Conservation (phyloP, 1,140 invertebrate genomes). For the Diachasmimorpha longicaudata region DNA sequence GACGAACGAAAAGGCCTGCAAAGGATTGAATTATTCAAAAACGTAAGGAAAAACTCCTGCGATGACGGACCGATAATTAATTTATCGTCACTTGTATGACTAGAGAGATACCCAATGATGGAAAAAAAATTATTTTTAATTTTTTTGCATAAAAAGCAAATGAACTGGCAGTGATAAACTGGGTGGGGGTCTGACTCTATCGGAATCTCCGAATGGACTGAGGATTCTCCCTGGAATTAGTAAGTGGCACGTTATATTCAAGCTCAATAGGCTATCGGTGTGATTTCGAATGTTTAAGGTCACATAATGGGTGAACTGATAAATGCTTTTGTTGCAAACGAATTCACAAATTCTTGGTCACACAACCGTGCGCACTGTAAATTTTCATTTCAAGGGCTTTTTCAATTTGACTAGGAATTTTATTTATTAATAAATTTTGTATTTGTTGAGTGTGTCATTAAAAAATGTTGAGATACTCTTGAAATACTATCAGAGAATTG, state of each 20-base stretch:
- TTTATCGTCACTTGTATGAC: background rate
- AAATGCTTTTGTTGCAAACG: background rate
- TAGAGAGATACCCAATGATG: background rate
- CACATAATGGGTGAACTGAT: background rate
- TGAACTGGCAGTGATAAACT: background rate
- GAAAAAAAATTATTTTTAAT: too few relatives aligned
- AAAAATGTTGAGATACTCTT: too few relatives aligned
- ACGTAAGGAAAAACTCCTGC: too few relatives aligned
- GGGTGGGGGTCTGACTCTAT: background rate
- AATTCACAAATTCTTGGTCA: background rate
- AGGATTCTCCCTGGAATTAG: background rate
- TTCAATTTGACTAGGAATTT: too few relatives aligned
- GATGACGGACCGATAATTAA: background rate
- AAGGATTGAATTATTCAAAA: background rate
- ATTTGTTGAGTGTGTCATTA: too few relatives aligned
- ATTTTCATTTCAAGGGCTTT: background rate
- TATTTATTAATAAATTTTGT: too few relatives aligned
- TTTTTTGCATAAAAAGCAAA: background rate
- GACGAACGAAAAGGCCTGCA: background rate
- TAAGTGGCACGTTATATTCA: background rate
- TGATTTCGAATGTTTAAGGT: conserved; percentile 12
- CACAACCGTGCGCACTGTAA: background rate
- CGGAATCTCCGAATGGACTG: conserved; percentile 38
- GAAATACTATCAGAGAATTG: too few relatives aligned
- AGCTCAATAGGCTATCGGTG: conserved; percentile 40